Evolutionary conservation across 2,888 invertebrate genomes (phyloP), one percentile per base, ranked within the genome.

Genomic region (Mimumesa dahlbomi): DNA sequence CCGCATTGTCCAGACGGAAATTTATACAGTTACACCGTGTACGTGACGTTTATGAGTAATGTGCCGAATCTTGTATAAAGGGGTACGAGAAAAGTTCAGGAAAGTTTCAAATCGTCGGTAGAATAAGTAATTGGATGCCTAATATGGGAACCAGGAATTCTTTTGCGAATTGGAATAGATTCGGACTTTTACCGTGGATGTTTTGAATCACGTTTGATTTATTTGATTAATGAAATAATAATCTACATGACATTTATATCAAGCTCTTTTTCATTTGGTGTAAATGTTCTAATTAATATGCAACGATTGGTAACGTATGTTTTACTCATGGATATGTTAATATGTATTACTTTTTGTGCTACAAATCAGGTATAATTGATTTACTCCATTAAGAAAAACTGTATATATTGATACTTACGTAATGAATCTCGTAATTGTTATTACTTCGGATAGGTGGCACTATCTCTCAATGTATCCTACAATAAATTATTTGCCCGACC

Each of bases 21-120:
- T 58, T 49, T 64, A 64, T 64, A 59, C 58, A 38, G 70, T 70
- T 52, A 71, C 71, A 65, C 50, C 49, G 40, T 40, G 53, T 63
- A 63, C 71, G 71, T 70, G 72, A 70, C 31, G 42, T 42, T 64
- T 70, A 52, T 64, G 42, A 59, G 22, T 54, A 72, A 72, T 70
- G 45, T 16, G 36, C 13, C 21, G 6, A 36, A 45, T 61, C 45
- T 50, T 62, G 6, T 21, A 46, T 36, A 72, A 36, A 58, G 53
- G 19, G 25, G 53, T 13, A 14, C 40, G 25, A 58, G 29, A 71
- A 25, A 56, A 38, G 61, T 38, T 9, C 7, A 57, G 46, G 46
- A 62, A 69, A 69, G 63, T 62, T 71, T 40, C 43, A 19, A 36
- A 9, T 43, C 54, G 48, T 53, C 29, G 49, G 21, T 21, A 18